Evolutionary conservation across 2,797 vertebrate species (phyloP), one percentile per base, ranked within the genome.

Genomic region (Brotogeris chrysoptera): DNA sequence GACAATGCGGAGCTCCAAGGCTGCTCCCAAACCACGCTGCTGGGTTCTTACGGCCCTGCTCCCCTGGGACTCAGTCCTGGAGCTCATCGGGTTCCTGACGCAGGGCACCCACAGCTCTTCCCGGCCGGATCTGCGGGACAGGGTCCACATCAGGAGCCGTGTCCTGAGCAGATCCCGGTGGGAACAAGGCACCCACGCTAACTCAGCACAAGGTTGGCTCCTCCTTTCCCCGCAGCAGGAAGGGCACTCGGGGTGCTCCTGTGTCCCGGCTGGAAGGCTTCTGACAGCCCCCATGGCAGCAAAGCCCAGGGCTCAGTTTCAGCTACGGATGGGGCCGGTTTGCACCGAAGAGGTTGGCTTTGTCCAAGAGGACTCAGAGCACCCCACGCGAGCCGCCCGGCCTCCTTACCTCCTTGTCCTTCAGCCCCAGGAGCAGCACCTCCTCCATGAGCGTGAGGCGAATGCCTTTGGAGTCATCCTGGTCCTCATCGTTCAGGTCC

Each of bases 401-500:
- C 9, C 5, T n/a, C 38, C 84, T 89, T 95, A 99, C 98, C 98
- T 98, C 98, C 92, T 98, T 98, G 93, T 99, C 98, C 93, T 99
- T 98, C 68, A 98, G 96, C 32, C 98, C 98, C 80, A 99, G 94
- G 7, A 99, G 98, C 92, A 99, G 93, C 50, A 98, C 97, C 92
- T 99, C 98, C 96, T 99, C 98, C 98, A 99, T 98, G 16, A 99
- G 98, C 1, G 98, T 99, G 6, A 99, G 98, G 9, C 98, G 97
- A 77, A 98, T 98, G 50, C 98, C 97, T 87, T 99, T 99, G 69
- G 97, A 98, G 71, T 98, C 98, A 0, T 95, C 96, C 0, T 96
- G 61, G 4, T 98, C 96, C 2, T 98, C 98, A 2, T 93, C 97
- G 0, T 96, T 97, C 32, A 59, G 57, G 19, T 89, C 81, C 8